Base-by-base conservation (phyloP, 2,797 vertebrate genomes). In the Amblyopsis hoosieri region DNA sequence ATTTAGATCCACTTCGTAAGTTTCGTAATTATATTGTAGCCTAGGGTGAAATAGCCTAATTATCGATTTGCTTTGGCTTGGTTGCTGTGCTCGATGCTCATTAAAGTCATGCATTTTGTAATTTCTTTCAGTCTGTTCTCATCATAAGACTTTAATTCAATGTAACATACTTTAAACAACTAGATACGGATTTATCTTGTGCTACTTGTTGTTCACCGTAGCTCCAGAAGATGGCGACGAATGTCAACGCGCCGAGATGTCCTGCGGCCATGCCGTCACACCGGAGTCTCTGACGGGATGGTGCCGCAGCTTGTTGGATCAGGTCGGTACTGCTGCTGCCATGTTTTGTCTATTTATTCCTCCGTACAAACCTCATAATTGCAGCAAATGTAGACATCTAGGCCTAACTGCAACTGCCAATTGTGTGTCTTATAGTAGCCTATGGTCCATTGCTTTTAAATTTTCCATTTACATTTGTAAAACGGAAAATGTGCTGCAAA, bases 261-360 rank as follows among this genome's bases (percentile, higher is more conserved):
- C 90, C 37, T 93, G 92, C 54, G 89, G 86, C 0, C 92, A 93
- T 8, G 89, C 83, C 0, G 91, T 92, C 29, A 88, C 86, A 0
- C 89, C 92, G 0, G 48, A 92, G 60, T 89, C 90, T 2, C 84
- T 93, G 3, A 92, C 89, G 0, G 85, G 17, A 0, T 92, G 87
- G 87, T 93, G 92, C 46, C 87, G 89, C 67, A 91, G 86, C 60
- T 77, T 88, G 1, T 76, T 93, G 31, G 85, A 93, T 54, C 75
- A 92, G 89, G 92, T 91, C 5, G 23, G 11, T 1, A 1, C 10
- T n/a, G 50, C 15, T 14, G n/a, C 1, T 12, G 13, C 47, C 8
- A 42, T 9, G 7, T 42, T 42, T 9, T 42, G 37, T 7, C 7
- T 42, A 42, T 42, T 42, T 42, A 42, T 42, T 29, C 37, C 37